phyloP scores from a whole-genome alignment of 1,140 invertebrate species.

The Panagrolaimus sp. region DNA sequence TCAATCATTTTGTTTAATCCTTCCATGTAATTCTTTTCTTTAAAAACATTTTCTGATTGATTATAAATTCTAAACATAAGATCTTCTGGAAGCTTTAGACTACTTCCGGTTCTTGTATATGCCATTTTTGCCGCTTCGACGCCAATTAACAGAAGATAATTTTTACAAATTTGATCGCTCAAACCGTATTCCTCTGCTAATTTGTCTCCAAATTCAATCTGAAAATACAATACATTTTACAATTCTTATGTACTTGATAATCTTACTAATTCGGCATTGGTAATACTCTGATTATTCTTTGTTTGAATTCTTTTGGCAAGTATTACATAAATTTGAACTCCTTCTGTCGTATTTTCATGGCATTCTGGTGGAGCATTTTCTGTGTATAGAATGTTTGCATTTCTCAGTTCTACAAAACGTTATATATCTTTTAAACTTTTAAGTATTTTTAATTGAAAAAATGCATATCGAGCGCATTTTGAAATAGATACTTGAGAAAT shows the following conservation, averaged over 20 bases:
- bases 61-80: constrained; percentile 49
- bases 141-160: constrained; percentile 49
- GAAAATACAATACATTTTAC: constrained; percentile 17
- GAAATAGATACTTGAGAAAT: too few relatives aligned
- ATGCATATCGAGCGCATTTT: too few relatives aligned
- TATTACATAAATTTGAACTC: constrained; percentile 43
- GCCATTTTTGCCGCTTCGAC: constrained; percentile 51
- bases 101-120: constrained; percentile 49
- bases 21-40: constrained; percentile 53
- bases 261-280: constrained; percentile 44
- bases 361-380: constrained; percentile 44
- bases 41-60: constrained; percentile 45
- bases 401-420: constrained; percentile 32
- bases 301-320: constrained; percentile 48
- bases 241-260: not conserved
- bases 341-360: constrained; percentile 41
- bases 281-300: constrained; percentile 44
- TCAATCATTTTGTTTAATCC: constrained; percentile 51
- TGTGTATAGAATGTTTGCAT: constrained; percentile 43
- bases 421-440: constrained; percentile 1
- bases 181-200: constrained; percentile 42
- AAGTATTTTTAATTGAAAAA: too few relatives aligned
- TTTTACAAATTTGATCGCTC: constrained; percentile 38
- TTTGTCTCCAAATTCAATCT: constrained; percentile 49
- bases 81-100: constrained; percentile 44